A percentile compares a stretch with the other conserved stretches of the same genome.
Evolutionary conservation across 1,140 invertebrate species (phyloP).

Genomic region (Drosophila pruinosa): DNA sequence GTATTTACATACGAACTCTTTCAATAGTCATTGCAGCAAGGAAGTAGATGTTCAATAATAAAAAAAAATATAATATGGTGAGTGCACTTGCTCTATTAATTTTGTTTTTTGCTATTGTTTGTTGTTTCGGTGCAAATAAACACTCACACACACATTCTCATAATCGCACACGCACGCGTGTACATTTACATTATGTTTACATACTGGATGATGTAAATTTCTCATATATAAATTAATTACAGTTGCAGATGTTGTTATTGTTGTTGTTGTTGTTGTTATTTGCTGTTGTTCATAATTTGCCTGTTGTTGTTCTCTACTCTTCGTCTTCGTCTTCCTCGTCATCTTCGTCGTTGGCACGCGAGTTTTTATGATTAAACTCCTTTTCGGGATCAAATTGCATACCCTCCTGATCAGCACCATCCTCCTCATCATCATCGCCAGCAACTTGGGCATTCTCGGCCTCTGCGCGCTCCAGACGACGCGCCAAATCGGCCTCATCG

Average conservation of each 20-base stretch:
- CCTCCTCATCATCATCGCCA: constrained; percentile 94
- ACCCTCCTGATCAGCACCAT: constrained; percentile 85
- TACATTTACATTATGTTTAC: too few species aligned
- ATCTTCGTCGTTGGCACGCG: constrained; percentile 52
- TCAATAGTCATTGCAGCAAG: neutral
- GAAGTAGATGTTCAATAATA: neutral
- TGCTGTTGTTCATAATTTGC: constrained; percentile 11
- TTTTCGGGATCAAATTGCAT: constrained; percentile 83
- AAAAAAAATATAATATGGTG: constrained; percentile 3
- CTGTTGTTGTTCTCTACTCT: constrained; percentile 26
- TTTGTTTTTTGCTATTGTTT: constrained; percentile 6
- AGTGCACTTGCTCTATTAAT: neutral
- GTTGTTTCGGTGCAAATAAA: neutral
- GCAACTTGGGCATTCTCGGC: constrained; percentile 97
- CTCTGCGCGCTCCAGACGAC: constrained; percentile 96
- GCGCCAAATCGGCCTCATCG: constrained; percentile 97
- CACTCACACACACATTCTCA: neutral
- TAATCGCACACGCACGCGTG: neutral
- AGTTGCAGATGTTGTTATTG: constrained; percentile 4
- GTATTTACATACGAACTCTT: constrained; percentile 1
- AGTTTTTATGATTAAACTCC: constrained; percentile 75
- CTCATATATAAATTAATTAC: constrained; percentile 11
- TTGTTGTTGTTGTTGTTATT: constrained; percentile 4
- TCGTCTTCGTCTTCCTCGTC: constrained; percentile 66
- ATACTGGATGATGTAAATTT: constrained; percentile 13